A percentile compares a stretch with the other conserved stretches of the same genome.
Evolutionary conservation across 2,113 vertebrate genomes (phyloP).

Genomic region (Barbus barbus): DNA sequence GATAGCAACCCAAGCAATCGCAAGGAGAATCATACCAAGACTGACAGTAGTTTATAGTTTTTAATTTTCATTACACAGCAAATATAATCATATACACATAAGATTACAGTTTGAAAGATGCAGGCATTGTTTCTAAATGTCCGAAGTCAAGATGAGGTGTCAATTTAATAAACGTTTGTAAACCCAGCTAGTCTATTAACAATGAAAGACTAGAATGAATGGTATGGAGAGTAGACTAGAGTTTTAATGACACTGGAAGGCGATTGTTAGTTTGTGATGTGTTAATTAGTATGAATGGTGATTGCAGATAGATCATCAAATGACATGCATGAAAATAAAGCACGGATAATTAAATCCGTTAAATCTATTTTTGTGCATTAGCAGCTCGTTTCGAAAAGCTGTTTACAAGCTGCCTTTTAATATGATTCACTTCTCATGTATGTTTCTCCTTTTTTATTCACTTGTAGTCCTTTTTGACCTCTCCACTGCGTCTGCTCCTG

Average conservation of each 20-base stretch:
- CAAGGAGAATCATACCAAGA: neutral
- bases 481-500: slow-evolving; percentile 79
- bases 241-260: slow-evolving; percentile 35
- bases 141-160: neutral
- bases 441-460: slow-evolving; percentile 68
- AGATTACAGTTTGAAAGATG: too few species aligned
- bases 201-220: too few species aligned
- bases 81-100: too few species aligned
- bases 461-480: slow-evolving; percentile 80
- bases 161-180: neutral
- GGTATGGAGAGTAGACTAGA: too few species aligned
- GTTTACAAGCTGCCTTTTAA: slow-evolving; percentile 19
- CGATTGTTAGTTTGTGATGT: neutral
- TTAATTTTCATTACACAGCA: too few species aligned
- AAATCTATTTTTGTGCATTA: slow-evolving; percentile 18
- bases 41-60: too few species aligned
- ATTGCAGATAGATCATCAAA: neutral
- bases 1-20: neutral
- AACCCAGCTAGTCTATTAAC: too few species aligned
- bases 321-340: slow-evolving; percentile 9
- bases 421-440: slow-evolving; percentile 50
- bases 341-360: neutral
- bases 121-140: too few species aligned
- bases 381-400: neutral
- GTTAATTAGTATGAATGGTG: neutral